A percentile compares a stretch with the other conserved stretches of the same genome.
phyloP scores from a whole-genome alignment of 1,140 invertebrate species.

The Diorhabda sublineata region DNA sequence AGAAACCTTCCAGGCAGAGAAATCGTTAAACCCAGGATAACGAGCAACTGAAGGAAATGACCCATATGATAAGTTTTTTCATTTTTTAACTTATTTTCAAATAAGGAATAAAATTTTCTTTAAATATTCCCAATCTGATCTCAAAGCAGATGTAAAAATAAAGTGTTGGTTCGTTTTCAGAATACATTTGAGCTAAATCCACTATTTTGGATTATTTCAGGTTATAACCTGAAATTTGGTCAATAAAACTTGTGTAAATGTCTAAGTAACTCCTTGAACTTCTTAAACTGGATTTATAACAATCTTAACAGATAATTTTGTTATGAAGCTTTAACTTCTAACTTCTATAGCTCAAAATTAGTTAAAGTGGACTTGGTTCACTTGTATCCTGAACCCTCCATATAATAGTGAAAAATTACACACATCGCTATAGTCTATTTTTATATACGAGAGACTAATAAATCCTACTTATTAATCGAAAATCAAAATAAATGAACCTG shows the following conservation, averaged over 20 bases:
- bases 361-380: conserved; percentile 9
- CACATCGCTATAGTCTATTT: too few relatives aligned
- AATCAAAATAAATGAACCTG: too few relatives aligned
- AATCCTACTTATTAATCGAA: too few relatives aligned
- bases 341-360: conserved; percentile 5
- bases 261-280: conserved; percentile 9
- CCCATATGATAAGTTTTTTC: not conserved
- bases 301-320: conserved; percentile 8
- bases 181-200: not conserved
- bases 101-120: not conserved
- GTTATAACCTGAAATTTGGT: conserved; percentile 4
- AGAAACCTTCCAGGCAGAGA: not conserved
- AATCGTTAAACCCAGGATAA: not conserved
- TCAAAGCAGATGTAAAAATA: not conserved
- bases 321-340: not conserved
- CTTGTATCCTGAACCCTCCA: conserved; percentile 5
- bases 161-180: not conserved
- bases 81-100: not conserved
- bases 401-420: not conserved
- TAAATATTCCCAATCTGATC: not conserved
- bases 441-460: too few relatives aligned
- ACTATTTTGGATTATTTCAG: not conserved
- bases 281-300: conserved; percentile 4
- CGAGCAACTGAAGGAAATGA: not conserved
- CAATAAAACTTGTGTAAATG: conserved; percentile 5